These are phyloP conservation scores for Chalcosyrphus nemorum DNA, from an alignment of 2,888 invertebrate species.

Conservation along the genomic window DNA sequence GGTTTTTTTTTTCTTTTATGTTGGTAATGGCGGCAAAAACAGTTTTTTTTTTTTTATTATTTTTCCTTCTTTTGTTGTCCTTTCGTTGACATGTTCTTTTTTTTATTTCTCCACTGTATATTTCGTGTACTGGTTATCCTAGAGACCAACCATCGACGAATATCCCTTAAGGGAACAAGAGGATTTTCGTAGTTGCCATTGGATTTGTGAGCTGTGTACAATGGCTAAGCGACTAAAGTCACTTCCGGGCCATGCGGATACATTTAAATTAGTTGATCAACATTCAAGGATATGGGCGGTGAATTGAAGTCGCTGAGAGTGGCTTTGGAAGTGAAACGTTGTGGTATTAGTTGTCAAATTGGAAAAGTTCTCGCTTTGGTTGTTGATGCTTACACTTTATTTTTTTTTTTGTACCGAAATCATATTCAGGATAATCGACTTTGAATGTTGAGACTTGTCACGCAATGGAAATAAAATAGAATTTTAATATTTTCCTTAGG, in stretches of 20 bases:
- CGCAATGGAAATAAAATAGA: constrained; percentile 23
- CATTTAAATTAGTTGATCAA: constrained; percentile 40
- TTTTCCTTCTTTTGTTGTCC: background rate
- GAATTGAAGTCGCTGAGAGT: constrained; percentile 1
- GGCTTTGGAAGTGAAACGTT: background rate
- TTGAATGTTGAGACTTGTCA: constrained; percentile 10
- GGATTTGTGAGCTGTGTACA: constrained; percentile 15
- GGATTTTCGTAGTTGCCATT: constrained; percentile 29
- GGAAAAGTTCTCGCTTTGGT: background rate
- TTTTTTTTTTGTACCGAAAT: background rate
- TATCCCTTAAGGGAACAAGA: constrained; percentile 11
- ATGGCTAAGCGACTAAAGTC: constrained; percentile 4
- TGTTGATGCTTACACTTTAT: background rate
- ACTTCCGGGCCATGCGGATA: constrained; percentile 17
- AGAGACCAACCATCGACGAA: constrained; percentile 15
- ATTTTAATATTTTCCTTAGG: constrained; percentile 3
- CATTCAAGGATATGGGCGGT: background rate
- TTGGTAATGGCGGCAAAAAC: background rate
- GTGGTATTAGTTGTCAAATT: background rate
- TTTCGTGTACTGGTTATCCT: constrained; percentile 12
- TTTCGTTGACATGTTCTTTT: background rate
- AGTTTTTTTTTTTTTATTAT: background rate
- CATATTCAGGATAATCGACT: background rate
- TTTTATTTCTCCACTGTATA: background rate
- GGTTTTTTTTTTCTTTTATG: background rate